A percentile compares a stretch with the other conserved stretches of the same genome.
Evolutionary conservation across 2,888 invertebrate genomes (phyloP).

Genomic region (Schizotus pectinicornis): DNA sequence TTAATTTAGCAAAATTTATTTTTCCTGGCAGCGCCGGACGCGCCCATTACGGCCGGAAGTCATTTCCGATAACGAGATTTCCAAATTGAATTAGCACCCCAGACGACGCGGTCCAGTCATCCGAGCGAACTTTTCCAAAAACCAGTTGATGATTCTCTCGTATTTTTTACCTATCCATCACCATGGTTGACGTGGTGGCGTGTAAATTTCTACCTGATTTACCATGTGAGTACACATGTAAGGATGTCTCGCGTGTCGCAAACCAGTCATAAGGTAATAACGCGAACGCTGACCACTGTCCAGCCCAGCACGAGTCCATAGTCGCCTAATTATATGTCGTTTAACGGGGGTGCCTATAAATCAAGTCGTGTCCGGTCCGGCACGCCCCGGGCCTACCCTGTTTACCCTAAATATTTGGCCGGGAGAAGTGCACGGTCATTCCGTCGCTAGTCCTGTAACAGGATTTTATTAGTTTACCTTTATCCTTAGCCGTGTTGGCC

Average conservation of each 20-base stretch:
- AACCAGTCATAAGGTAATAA: constrained; percentile 28
- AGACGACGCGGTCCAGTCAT: too few relatives aligned
- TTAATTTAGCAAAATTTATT: too few relatives aligned
- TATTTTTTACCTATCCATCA: too few relatives aligned
- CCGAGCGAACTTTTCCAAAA: too few relatives aligned
- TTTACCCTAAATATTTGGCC: constrained; percentile 59
- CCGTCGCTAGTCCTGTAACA: constrained; percentile 20
- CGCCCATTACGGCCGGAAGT: too few relatives aligned
- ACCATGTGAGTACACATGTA: too few relatives aligned
- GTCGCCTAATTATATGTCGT: constrained; percentile 42
- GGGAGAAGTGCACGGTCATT: constrained; percentile 27
- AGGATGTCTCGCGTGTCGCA: neutral
- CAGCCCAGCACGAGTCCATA: constrained; percentile 48
- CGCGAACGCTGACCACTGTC: constrained; percentile 43
- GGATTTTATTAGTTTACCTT: constrained; percentile 27
- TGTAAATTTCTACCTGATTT: too few relatives aligned
- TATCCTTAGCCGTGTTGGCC: constrained; percentile 10
- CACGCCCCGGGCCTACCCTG: constrained; percentile 54
- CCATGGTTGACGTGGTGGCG: too few relatives aligned
- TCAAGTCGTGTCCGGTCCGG: constrained; percentile 41
- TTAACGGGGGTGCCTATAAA: constrained; percentile 35
- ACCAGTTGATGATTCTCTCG: too few relatives aligned
- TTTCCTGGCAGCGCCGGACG: too few relatives aligned
- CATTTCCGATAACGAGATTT: too few relatives aligned
- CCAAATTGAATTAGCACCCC: too few relatives aligned